These are phyloP conservation scores for Sparus aurata DNA, from an alignment of 2,797 vertebrate genomes.

Conservation along the genomic window DNA sequence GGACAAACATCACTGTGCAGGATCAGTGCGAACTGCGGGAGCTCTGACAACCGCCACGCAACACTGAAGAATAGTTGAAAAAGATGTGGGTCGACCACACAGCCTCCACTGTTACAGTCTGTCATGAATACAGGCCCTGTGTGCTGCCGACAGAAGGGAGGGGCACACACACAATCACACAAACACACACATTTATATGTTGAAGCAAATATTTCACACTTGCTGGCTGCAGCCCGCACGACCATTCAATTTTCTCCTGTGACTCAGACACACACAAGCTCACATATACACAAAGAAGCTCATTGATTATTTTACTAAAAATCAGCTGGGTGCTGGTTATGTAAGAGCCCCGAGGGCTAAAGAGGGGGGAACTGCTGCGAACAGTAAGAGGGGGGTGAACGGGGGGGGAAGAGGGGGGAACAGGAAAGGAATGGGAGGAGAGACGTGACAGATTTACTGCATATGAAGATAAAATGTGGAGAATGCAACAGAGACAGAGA, in stretches of 20 bases:
- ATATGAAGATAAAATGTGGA: constrained; percentile 38
- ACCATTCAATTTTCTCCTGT: constrained; percentile 50
- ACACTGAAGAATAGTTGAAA: constrained; percentile 9
- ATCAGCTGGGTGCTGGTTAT: constrained; percentile 78
- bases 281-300: constrained; percentile 56
- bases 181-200: constrained; percentile 43
- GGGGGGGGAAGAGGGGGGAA: background rate
- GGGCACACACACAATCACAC: constrained; percentile 20
- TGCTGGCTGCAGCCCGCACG: constrained; percentile 31
- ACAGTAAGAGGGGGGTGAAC: background rate
- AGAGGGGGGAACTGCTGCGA: constrained; percentile 12
- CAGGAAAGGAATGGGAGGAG: background rate
- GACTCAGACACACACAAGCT: constrained; percentile 27
- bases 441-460: constrained; percentile 40
- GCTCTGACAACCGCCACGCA: constrained; percentile 1
- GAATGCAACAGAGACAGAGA: constrained; percentile 25
- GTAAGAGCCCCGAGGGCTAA: constrained; percentile 61
- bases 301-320: constrained; percentile 77
- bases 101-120: constrained; percentile 53
- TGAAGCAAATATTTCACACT: constrained; percentile 66
- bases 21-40: constrained; percentile 26
- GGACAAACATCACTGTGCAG: constrained; percentile 26
- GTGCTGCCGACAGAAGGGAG: constrained; percentile 45
- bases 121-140: constrained; percentile 67
- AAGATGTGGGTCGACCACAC: constrained; percentile 47